Percentiles rank a stretch among this genome's conserved stretches.
These are phyloP conservation scores for Conchocele bisecta DNA, from an alignment of 2,888 invertebrate species.

Conservation along the genomic window DNA sequence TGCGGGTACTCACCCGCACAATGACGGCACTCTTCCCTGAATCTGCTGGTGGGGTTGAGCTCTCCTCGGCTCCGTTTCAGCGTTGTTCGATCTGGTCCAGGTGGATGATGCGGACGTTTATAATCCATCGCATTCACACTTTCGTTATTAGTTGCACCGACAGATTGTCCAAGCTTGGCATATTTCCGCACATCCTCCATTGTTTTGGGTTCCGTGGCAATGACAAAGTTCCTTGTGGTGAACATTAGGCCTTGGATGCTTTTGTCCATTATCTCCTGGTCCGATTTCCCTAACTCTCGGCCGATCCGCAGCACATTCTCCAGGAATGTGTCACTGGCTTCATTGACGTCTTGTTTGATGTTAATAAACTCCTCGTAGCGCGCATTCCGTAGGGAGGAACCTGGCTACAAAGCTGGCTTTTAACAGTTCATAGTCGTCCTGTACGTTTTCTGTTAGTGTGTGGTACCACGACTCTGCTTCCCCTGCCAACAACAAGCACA, in stretches of 20 bases:
- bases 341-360: not conserved
- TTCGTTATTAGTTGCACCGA: too few relatives aligned
- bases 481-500: not conserved
- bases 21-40: too few relatives aligned
- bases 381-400: not conserved
- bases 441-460: not conserved
- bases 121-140: too few relatives aligned
- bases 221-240: not conserved
- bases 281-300: slow-evolving; percentile 2
- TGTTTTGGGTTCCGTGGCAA: slow-evolving; percentile 13
- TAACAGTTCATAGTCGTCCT: not conserved
- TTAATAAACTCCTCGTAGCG: not conserved
- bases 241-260: slow-evolving; percentile 4
- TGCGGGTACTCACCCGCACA: too few relatives aligned
- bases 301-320: slow-evolving; percentile 5
- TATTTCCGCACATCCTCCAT: slow-evolving; percentile 5
- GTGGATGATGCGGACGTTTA: too few relatives aligned
- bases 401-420: not conserved
- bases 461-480: slow-evolving; percentile 5
- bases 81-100: too few relatives aligned
- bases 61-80: too few relatives aligned
- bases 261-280: slow-evolving; percentile 25
- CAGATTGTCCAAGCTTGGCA: slow-evolving; percentile 1
- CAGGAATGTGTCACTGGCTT: not conserved
- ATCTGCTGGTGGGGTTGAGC: too few relatives aligned